Percentiles rank a stretch among this genome's conserved stretches.
These are phyloP conservation scores for Lepus townsendii DNA, from an alignment of 2,797 vertebrate species.

Conservation along the genomic window DNA sequence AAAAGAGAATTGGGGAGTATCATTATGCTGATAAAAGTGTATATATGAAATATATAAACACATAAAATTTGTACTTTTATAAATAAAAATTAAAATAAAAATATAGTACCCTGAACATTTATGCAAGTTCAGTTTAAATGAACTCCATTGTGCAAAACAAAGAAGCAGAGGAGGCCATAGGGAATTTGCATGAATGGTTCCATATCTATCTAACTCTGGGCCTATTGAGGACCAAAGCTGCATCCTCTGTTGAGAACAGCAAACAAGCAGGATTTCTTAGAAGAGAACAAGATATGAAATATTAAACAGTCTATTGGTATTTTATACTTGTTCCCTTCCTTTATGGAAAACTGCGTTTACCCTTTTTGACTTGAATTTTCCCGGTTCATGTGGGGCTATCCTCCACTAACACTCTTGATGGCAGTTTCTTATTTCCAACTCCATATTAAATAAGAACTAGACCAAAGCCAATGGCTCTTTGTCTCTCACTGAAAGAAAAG, in stretches of 20 bases:
- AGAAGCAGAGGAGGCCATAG: not conserved
- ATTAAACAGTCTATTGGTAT: not conserved
- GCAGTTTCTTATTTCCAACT: not conserved
- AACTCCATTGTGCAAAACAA: not conserved
- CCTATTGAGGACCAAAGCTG: no score
- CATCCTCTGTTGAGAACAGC: not conserved
- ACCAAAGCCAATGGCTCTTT: not conserved
- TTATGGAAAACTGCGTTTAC: not conserved
- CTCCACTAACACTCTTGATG: not conserved
- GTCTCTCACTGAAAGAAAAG: not conserved
- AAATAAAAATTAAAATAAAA: not conserved
- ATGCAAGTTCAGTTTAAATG: not conserved
- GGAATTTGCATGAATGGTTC: no score
- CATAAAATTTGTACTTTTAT: no score
- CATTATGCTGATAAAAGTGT: no score
- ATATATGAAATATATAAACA: no score
- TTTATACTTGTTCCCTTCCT: not conserved
- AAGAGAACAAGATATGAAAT: not conserved
- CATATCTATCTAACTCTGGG: not conserved
- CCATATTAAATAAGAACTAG: not conserved
- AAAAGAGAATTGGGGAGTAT: no score
- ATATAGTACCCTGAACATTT: not conserved
- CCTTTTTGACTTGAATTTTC: not conserved
- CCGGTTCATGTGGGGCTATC: no score
- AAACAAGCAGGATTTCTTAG: not conserved